phyloP scores from a whole-genome alignment of 1,140 invertebrate species.

The Aphelenchoides besseyi region DNA sequence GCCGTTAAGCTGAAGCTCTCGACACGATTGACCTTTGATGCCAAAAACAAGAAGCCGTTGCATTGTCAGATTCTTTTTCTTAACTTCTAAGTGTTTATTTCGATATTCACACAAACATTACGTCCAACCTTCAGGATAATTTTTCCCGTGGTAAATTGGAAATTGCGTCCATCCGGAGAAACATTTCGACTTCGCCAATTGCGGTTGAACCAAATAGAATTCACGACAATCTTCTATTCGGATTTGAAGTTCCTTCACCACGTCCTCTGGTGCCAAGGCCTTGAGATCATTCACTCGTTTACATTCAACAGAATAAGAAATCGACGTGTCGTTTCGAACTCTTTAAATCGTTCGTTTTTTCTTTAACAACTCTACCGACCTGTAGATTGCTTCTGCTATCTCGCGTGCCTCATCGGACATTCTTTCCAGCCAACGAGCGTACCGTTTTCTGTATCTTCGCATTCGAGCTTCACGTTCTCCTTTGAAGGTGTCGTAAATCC shows the following conservation, averaged over 20 bases:
- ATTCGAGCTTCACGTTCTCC: neutral
- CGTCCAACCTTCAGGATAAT: too few species aligned
- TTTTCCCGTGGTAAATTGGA: too few species aligned
- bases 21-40: too few species aligned
- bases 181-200: neutral
- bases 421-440: neutral
- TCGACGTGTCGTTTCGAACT: neutral
- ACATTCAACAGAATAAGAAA: neutral
- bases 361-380: neutral
- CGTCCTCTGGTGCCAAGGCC: neutral
- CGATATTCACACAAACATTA: too few species aligned
- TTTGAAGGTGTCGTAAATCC: slow-evolving; percentile 7
- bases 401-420: neutral
- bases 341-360: neutral
- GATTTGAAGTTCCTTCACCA: neutral
- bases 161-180: too few species aligned
- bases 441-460: neutral
- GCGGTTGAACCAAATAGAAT: neutral
- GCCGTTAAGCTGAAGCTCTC: too few species aligned
- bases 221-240: neutral
- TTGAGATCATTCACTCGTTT: slow-evolving; percentile 8
- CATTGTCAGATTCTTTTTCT: too few species aligned
- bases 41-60: too few species aligned
- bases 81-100: too few species aligned
- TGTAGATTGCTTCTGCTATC: too few species aligned